phyloP scores from a whole-genome alignment of 2,888 invertebrate species.

The Brassicogethes aeneus region DNA sequence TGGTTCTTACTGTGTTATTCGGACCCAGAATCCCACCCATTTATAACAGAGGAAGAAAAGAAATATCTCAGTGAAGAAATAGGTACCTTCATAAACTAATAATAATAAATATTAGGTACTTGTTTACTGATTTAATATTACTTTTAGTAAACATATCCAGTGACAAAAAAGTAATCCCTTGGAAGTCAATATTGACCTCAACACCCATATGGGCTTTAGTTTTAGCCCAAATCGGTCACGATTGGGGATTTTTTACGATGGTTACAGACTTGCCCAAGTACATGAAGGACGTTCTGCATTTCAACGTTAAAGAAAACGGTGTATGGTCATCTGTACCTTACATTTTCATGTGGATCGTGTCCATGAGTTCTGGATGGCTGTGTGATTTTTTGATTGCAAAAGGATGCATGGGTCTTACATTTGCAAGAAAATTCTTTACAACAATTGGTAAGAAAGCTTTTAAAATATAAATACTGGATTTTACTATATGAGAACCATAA shows the following conservation, averaged over 20 bases:
- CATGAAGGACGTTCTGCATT: slow-evolving; percentile 58
- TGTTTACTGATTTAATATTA: slow-evolving; percentile 4
- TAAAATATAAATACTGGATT: neutral
- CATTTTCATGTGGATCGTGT: slow-evolving; percentile 56
- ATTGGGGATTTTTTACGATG: slow-evolving; percentile 63
- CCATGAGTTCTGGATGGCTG: slow-evolving; percentile 53
- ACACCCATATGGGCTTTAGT: slow-evolving; percentile 67
- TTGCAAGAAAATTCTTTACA: slow-evolving; percentile 56
- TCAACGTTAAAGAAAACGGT: slow-evolving; percentile 55
- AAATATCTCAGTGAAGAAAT: slow-evolving; percentile 8
- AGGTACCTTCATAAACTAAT: too few species aligned
- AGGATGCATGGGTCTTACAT: slow-evolving; percentile 47
- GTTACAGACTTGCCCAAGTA: slow-evolving; percentile 63
- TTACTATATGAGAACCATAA: too few species aligned
- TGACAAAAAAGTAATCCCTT: slow-evolving; percentile 33
- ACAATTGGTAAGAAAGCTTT: slow-evolving; percentile 52
- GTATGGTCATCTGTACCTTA: slow-evolving; percentile 56
- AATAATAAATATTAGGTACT: neutral
- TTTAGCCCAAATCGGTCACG: slow-evolving; percentile 61
- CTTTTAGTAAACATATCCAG: slow-evolving; percentile 18
- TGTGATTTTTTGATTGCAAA: slow-evolving; percentile 60
- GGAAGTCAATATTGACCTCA: slow-evolving; percentile 60
- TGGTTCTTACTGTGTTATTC: slow-evolving; percentile 40
- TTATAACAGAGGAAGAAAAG: slow-evolving; percentile 17
- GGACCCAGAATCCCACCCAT: slow-evolving; percentile 62